Evolutionary conservation across 2,113 vertebrate species (phyloP).

Genomic region (Microtus pennsylvanicus): DNA sequence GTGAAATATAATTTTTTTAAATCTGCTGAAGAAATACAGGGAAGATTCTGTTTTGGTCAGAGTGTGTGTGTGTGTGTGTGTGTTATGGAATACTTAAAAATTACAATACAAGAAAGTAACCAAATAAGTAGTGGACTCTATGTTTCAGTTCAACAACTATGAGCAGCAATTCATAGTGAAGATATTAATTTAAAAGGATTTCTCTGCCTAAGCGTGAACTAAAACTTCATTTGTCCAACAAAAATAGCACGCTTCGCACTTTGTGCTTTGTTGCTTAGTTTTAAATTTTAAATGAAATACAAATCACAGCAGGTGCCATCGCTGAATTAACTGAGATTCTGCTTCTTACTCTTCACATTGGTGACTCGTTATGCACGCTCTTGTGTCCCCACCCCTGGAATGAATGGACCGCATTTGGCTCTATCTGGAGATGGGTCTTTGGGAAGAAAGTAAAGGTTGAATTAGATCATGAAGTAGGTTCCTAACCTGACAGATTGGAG

Average conservation of each 20-base stretch:
- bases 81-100: not conserved
- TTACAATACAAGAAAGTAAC: not conserved
- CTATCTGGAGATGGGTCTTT: not conserved
- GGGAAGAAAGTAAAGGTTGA: not conserved
- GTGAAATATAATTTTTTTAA: not conserved
- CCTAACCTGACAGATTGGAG: not conserved
- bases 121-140: not conserved
- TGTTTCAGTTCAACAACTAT: not conserved
- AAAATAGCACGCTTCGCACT: not conserved
- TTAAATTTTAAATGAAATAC: constrained; percentile 23
- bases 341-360: not conserved
- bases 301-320: not conserved
- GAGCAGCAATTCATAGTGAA: not conserved
- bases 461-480: not conserved
- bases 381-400: not conserved
- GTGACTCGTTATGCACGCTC: not conserved
- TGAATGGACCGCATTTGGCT: not conserved
- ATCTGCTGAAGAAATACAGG: not conserved
- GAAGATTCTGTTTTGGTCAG: not conserved
- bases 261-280: not conserved
- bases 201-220: not conserved
- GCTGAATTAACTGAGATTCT: not conserved
- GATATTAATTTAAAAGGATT: not conserved
- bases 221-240: not conserved
- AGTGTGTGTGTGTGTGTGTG: not conserved